phyloP scores from a whole-genome alignment of 2,888 invertebrate species.

The Drosophila meridiana region DNA sequence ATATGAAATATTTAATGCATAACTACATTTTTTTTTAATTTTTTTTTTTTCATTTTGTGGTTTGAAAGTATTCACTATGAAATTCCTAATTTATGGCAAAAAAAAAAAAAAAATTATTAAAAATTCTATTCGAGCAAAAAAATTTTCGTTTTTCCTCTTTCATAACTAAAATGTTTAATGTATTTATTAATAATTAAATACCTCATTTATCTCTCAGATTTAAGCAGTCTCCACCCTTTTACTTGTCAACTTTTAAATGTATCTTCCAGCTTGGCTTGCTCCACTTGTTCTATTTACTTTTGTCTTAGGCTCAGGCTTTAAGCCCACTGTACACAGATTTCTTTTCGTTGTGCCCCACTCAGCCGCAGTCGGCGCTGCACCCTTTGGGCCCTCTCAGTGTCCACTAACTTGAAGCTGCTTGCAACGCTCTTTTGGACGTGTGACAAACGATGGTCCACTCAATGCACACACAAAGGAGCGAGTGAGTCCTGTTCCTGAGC shows the following conservation, averaged over 20 bases:
- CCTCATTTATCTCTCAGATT: neutral
- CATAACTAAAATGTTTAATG: neutral
- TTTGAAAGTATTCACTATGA: too few relatives aligned
- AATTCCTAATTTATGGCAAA: too few relatives aligned
- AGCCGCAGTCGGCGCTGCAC: neutral
- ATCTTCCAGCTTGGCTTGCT: neutral
- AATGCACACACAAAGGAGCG: constrained; percentile 58
- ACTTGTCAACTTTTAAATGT: neutral
- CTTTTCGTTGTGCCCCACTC: constrained; percentile 2
- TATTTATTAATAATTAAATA: neutral
- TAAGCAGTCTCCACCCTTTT: too few relatives aligned
- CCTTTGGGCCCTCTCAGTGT: constrained; percentile 7
- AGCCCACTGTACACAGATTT: constrained; percentile 11
- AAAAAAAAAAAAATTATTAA: too few relatives aligned
- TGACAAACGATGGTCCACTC: constrained; percentile 75
- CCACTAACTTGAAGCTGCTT: constrained; percentile 14
- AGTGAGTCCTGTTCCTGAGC: constrained; percentile 39
- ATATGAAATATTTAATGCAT: too few relatives aligned
- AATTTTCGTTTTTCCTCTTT: neutral
- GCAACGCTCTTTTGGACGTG: constrained; percentile 52
- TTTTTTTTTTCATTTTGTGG: too few relatives aligned
- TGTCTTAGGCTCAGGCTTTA: neutral
- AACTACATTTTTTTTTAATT: too few relatives aligned
- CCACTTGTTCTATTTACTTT: neutral
- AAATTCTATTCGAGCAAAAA: too few relatives aligned